phyloP scores from a whole-genome alignment of 2,797 vertebrate genomes.

The Trematomus bernacchii region DNA sequence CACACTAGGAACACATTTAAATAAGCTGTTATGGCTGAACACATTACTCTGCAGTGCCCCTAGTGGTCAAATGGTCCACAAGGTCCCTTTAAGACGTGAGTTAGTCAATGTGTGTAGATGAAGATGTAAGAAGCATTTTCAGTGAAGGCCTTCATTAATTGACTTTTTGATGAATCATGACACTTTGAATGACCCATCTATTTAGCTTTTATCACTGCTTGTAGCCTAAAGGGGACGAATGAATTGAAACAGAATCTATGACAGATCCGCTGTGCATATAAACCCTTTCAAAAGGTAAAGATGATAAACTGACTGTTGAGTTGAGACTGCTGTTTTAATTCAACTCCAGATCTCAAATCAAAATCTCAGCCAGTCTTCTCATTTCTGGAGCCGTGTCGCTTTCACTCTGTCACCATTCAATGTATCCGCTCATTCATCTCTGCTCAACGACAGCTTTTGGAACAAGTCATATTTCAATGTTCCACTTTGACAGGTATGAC shows the following conservation, averaged over 20 bases:
- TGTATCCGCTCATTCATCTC: conserved; percentile 12
- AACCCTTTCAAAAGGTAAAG: not conserved
- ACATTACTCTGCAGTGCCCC: not conserved
- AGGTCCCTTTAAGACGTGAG: not conserved
- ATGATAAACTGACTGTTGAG: conserved; percentile 7
- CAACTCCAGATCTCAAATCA: conserved; percentile 17
- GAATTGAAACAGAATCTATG: not conserved
- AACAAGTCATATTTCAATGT: conserved; percentile 10
- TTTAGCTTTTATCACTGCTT: not conserved
- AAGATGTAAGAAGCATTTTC: not conserved
- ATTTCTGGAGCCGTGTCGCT: not conserved
- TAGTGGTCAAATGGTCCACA: not conserved
- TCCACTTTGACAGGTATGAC: conserved; percentile 1
- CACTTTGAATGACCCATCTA: conserved; percentile 38
- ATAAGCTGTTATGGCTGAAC: not conserved
- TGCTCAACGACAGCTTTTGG: not conserved
- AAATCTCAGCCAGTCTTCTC: not conserved
- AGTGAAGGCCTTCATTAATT: conserved; percentile 2
- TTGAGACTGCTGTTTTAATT: conserved; percentile 2
- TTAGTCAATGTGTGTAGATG: not conserved
- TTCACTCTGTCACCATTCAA: not conserved
- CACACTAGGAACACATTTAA: not conserved
- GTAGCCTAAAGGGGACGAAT: not conserved
- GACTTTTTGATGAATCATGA: conserved; percentile 14
- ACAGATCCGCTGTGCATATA: not conserved